phyloP scores from a whole-genome alignment of 1,140 invertebrate genomes.

The Sycophaga agraensis region DNA sequence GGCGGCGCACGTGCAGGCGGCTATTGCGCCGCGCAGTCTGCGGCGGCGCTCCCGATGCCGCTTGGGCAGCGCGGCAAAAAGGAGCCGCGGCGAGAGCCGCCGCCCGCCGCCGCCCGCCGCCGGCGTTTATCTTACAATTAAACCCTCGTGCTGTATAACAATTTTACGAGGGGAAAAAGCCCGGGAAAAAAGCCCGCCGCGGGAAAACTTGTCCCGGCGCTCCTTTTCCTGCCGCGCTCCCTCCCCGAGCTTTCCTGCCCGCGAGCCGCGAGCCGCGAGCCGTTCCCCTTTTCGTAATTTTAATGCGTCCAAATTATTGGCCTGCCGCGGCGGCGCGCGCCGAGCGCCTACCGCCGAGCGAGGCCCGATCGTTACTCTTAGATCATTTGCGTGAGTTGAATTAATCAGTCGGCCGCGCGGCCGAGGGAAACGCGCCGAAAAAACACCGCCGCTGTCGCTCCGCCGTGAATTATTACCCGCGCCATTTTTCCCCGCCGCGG shows the following conservation, averaged over 20 bases:
- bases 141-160: background rate
- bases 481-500: background rate
- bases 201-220: constrained; percentile 1
- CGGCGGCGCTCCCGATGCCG: no score
- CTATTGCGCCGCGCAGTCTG: no score
- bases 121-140: constrained; percentile 25
- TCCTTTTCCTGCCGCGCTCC: no score
- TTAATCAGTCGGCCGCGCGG: constrained; percentile 26
- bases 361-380: background rate
- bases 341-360: no score
- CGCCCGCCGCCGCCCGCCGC: background rate
- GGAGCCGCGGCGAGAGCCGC: background rate
- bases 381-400: constrained; percentile 25
- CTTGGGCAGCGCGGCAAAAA: constrained; percentile 3
- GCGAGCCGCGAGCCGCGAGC: no score
- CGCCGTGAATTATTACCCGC: no score
- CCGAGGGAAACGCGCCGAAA: no score
- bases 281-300: background rate
- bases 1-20: constrained; percentile 7
- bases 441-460: no score
- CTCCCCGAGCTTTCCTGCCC: background rate
- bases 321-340: no score
- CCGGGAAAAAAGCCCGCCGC: no score
- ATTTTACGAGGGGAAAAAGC: background rate
- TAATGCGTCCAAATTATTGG: no score